Evolutionary conservation across 2,888 invertebrate species (phyloP), one percentile per base, ranked within the genome.

Genomic region (Melieria crassipennis): DNA sequence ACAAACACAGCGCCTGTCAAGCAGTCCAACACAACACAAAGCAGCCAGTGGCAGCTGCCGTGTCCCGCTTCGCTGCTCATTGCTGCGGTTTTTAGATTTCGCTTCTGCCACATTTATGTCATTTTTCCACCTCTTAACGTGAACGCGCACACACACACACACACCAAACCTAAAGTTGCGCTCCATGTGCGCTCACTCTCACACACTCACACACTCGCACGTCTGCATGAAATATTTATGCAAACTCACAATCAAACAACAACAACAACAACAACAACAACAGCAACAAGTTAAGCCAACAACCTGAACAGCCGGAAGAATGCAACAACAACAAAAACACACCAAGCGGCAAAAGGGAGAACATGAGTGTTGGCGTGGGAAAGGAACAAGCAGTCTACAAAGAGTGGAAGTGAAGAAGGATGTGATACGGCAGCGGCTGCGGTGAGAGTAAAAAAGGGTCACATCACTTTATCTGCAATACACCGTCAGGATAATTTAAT

Each of bases 401-500:
- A 3, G 11, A 61, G 11, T 42, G 10, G 5, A 16, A 16, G 52
- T 42, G n/a, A 4, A 10, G 5, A 60, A 43, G 50, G 48, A 45
- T 60, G 13, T 30, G 68, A 13, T 52, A 13, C 13, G 52, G 10
- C 4, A 5, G 52, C 9, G 52, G 0, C 10, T 13, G 5, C 13
- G 30, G 4, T 5, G 4, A 57, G 30, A 7, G 46, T 52, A 56
- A 42, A 63, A 69, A 67, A 69, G 57, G 69, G 57, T 69, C 69
- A 62, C 68, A 57, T 55, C 62, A 62, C 62, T 45, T 43, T 62
- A 69, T 60, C 48, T 52, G 4, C 62, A 10, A 55, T 55, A 52
- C 56, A 69, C 45, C 47, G 56, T 62, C 47, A 46, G 57, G 46
- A 45, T 69, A 69, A 69, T 69, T 69, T 69, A 69, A 69, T 69